phyloP scores from a whole-genome alignment of 2,888 invertebrate genomes.

The Sesia bembeciformis region DNA sequence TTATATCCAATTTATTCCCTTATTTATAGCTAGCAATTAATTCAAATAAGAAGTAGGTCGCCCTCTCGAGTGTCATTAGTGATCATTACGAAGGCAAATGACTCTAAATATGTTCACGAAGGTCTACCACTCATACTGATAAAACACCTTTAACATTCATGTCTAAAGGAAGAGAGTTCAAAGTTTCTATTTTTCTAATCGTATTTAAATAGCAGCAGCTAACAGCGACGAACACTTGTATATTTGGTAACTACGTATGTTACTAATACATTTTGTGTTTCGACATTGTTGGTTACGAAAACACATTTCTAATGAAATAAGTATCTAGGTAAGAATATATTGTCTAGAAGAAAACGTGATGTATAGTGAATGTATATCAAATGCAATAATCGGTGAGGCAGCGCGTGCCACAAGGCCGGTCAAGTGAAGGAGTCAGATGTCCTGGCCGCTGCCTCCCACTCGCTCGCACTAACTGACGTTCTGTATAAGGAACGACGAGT shows the following conservation, averaged over 20 bases:
- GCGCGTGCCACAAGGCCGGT: slow-evolving; percentile 72
- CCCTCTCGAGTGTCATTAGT: slow-evolving; percentile 5
- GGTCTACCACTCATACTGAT: slow-evolving; percentile 11
- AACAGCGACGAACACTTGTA: too few species aligned
- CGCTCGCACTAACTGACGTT: slow-evolving; percentile 20
- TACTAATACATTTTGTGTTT: too few species aligned
- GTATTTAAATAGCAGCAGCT: too few species aligned
- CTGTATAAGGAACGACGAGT: slow-evolving; percentile 37
- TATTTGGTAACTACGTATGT: too few species aligned
- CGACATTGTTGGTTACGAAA: too few species aligned
- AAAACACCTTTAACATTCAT: slow-evolving; percentile 5
- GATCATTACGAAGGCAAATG: slow-evolving; percentile 18
- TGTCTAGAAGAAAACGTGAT: too few species aligned
- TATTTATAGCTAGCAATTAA: slow-evolving; percentile 33
- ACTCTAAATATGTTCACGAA: slow-evolving; percentile 22
- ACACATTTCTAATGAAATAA: too few species aligned
- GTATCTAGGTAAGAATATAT: too few species aligned
- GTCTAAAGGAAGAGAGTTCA: neutral
- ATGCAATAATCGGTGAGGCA: slow-evolving; percentile 35
- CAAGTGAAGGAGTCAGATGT: slow-evolving; percentile 49
- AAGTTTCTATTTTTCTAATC: too few species aligned
- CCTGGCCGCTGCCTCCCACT: slow-evolving; percentile 36
- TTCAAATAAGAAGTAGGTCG: slow-evolving; percentile 11
- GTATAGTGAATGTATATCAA: slow-evolving; percentile 42
- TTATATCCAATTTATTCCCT: slow-evolving; percentile 10